phyloP scores from a whole-genome alignment of 2,113 vertebrate species.

The Anolis carolinensis region DNA sequence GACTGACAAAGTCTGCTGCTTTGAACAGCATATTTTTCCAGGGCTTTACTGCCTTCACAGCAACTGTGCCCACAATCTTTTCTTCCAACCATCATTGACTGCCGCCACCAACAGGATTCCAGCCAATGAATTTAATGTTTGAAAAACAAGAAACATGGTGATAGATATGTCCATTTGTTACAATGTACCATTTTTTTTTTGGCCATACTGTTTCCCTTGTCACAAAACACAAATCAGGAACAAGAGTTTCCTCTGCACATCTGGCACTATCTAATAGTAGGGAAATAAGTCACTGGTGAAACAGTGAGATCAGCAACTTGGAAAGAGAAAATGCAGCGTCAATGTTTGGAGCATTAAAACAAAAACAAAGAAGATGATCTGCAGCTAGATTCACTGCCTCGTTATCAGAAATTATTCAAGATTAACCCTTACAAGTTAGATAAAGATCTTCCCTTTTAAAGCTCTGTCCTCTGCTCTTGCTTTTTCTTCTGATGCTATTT shows the following conservation, averaged over 20 bases:
- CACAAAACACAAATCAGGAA: not conserved
- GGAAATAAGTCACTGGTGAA: conserved; percentile 36
- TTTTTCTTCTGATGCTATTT: not conserved
- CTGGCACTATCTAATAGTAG: not conserved
- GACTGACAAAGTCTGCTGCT: no score
- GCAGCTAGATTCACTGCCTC: conserved; percentile 41
- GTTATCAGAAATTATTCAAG: conserved; percentile 51
- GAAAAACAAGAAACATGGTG: no score
- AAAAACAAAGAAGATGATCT: not conserved
- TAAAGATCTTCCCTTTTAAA: conserved; percentile 62
- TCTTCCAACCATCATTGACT: no score
- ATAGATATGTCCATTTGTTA: not conserved
- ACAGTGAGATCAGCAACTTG: conserved; percentile 44
- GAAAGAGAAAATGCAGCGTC: conserved; percentile 54
- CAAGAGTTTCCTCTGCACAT: not conserved
- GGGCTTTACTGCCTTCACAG: no score
- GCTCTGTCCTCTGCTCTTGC: conserved; percentile 46
- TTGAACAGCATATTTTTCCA: no score
- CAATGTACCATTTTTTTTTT: not conserved
- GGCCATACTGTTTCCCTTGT: not conserved
- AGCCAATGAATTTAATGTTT: no score
- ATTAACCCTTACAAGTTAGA: conserved; percentile 49
- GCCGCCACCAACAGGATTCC: no score
- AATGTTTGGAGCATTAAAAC: conserved; percentile 51
- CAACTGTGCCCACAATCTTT: no score